Evolutionary conservation across 1,140 invertebrate species (phyloP).

Genomic region (Mesaphorura yosii): DNA sequence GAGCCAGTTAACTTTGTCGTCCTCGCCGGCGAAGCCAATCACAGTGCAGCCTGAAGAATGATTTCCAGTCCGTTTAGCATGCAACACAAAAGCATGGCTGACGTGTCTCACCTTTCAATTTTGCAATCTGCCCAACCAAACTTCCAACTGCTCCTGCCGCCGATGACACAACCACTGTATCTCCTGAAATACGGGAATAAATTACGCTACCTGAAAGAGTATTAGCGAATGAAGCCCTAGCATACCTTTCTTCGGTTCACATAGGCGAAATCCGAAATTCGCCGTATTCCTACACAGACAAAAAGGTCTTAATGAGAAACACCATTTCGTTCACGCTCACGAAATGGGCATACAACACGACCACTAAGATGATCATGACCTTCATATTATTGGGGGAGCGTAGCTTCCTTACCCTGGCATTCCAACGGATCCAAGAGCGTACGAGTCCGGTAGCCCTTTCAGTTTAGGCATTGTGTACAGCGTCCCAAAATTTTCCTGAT

Average conservation of each 20-base stretch:
- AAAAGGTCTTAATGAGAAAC: not conserved
- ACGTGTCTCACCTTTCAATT: conserved; percentile 43
- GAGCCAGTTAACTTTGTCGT: conserved; percentile 39
- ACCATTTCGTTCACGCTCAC: too few species aligned
- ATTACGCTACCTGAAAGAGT: too few species aligned
- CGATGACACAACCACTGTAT: conserved; percentile 48
- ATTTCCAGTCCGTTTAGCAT: conserved; percentile 3
- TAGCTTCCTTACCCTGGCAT: conserved; percentile 45
- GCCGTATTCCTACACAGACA: conserved; percentile 41
- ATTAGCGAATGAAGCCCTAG: too few species aligned
- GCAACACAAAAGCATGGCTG: not conserved
- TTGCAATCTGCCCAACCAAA: conserved; percentile 57
- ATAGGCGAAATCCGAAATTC: conserved; percentile 58
- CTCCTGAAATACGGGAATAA: conserved; percentile 41
- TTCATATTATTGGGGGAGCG: not conserved
- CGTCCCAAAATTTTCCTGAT: not conserved
- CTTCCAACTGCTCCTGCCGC: conserved; percentile 43
- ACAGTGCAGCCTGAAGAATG: conserved; percentile 37
- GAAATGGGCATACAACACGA: too few species aligned
- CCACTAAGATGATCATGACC: too few species aligned
- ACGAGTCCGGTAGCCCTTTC: conserved; percentile 43
- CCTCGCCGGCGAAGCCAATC: conserved; percentile 38
- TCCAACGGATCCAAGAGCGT: conserved; percentile 45
- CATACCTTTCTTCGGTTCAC: conserved; percentile 54
- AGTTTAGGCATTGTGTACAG: conserved; percentile 41